Base-by-base conservation (phyloP, 2,888 invertebrate species). In the Latrodectus hesperus region DNA sequence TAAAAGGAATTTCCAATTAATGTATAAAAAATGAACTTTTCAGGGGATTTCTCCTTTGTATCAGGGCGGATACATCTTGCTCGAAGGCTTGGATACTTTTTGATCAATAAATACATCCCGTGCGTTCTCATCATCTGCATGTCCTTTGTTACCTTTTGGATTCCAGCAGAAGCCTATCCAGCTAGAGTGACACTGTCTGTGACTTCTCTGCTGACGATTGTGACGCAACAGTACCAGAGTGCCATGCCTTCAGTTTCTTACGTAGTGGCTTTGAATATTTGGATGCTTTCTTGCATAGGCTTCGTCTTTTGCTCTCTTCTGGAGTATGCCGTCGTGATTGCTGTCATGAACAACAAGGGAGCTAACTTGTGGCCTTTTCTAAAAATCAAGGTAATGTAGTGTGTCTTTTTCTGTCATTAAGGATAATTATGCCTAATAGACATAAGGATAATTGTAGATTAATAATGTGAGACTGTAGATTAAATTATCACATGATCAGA, bases 201-300 rank as follows among this genome's bases (percentile, higher is more conserved):
- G 49, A 97, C 96, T 0, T 97, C 97, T 0, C 93, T 97, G 79
- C 94, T 97, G 67, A 97, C 97, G 49, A 86, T 90, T n/a, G 88
- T 90, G n/a, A 90, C 89, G 2, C 90, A 90, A 75, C 90, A 90
- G n/a, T 84, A 88, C 64, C 87, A 90, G 14, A 86, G 71, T 55
- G 73, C 87, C 2, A 89, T 89, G 84, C 82, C 88, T 2, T 78
- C 87, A 9, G 91, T 92, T 90, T 82, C 92, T 90, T 82, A 93
- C 91, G 90, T 90, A 17, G 90, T 91, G 55, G 91, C 91, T 0
- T 75, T 91, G 16, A 90, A 91, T 83, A 89, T 90, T 6, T 91
- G 91, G 91, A 91, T 91, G 90, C 87, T 91, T 49, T 89, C 90
- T 67, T 90, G 91, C 75, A 89, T 91, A 26, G 84, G 90, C 10